A percentile compares a stretch with the other conserved stretches of the same genome.
Conservation (phyloP, 1,140 invertebrate species). For the Uloborus diversus region DNA sequence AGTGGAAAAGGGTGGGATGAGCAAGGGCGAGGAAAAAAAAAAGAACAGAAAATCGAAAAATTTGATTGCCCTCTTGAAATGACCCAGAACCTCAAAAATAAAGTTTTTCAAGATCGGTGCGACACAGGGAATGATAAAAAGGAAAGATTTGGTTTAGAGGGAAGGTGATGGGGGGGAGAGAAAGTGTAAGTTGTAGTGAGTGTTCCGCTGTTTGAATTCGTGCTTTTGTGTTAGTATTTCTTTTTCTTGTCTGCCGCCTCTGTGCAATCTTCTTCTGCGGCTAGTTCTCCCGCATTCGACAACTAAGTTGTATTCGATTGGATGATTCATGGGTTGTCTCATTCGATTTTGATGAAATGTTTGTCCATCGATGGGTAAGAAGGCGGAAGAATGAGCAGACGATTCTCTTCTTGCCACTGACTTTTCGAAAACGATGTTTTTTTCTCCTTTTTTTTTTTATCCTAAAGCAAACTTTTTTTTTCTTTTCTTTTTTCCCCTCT, state of each 20-base stretch:
- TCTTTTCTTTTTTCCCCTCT: too few species aligned
- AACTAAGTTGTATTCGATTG: not conserved
- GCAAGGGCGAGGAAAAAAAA: not conserved
- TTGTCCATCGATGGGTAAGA: not conserved
- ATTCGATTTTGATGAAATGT: not conserved
- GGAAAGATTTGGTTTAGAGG: not conserved
- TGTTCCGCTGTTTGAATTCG: slow-evolving; percentile 23
- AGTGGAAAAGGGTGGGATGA: slow-evolving; percentile 15
- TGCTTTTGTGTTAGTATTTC: not conserved
- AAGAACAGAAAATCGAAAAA: too few species aligned
- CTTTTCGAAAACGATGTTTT: not conserved
- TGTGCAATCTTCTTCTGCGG: not conserved
- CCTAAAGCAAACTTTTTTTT: too few species aligned
- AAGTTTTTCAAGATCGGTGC: slow-evolving; percentile 16
- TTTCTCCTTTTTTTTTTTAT: not conserved
- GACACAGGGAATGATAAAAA: slow-evolving; percentile 7
- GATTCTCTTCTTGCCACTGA: too few species aligned
- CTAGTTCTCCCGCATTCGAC: not conserved
- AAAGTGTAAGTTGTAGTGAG: not conserved
- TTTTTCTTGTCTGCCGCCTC: not conserved
- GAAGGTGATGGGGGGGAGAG: not conserved
- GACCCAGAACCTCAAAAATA: slow-evolving; percentile 22
- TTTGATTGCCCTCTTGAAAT: slow-evolving; percentile 27
- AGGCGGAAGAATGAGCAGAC: not conserved
- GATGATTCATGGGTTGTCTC: not conserved